Base-by-base conservation (phyloP, 2,797 vertebrate genomes). In the Intellagama lesueurii region DNA sequence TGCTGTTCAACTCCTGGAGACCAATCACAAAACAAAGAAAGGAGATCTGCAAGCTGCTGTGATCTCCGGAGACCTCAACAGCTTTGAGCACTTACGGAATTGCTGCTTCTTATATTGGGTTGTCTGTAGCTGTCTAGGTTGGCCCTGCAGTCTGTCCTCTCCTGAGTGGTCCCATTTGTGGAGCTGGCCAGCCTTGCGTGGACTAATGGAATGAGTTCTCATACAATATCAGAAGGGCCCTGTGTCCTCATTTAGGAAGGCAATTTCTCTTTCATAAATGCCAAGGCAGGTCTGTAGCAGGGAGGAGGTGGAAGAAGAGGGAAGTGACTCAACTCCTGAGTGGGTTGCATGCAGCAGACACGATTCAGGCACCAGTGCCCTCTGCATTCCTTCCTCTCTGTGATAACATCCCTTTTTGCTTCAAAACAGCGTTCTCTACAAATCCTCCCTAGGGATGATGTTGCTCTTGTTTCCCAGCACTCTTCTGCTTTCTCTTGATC, bases 251-350 rank as follows among this genome's bases (percentile, higher is more conserved):
- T 70, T 7, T 73, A 78, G 35, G 17, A 52, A 0, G 17, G 26
- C 44, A 40, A 28, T 0, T 47, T 72, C 82, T 87, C 83, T 92
- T 92, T 90, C 90, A 91, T 89, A 87, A 89, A 66, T 88, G 86
- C 83, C 86, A 90, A 92, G 89, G 93, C 90, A 93, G 93, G 92
- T 93, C 73, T 90, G 76, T 91, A 93, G 94, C 87, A 85, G 89
- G 93, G 88, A 90, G 90, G 87, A 77, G 92, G 88, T 86, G 87
- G 85, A 77, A 60, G 88, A 17, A 91, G 90, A 92, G 89, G 87
- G 88, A 93, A 93, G 93, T 95, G 93, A 95, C 94, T 96, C 93
- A 95, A 92, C 92, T 89, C 83, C 88, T 89, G 94, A 95, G 91
- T 94, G 94, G 94, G 93, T 93, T 95, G 93, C 90, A n/a, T 8